Base-by-base conservation (phyloP, 30 jellyfish, hydroid and myxozoan genomes). In the Aurelia aurita complex sp. Pacific region DNA sequence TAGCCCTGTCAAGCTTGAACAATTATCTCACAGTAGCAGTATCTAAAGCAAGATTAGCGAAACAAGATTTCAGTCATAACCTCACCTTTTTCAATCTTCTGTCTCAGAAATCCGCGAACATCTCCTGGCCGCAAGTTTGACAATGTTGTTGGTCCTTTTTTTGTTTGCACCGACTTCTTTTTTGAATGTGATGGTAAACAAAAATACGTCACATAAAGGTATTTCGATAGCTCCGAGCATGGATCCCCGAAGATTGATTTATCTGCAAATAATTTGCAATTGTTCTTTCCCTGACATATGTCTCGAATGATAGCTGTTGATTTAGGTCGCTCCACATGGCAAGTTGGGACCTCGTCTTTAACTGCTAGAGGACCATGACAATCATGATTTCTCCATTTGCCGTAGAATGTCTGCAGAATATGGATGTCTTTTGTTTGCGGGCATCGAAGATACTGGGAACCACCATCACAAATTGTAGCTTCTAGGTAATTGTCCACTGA, bases 331-430 rank as follows among this genome's bases (percentile, higher is more conserved):
- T 89, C 96, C 16, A 81, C 90, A 43, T 86, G 82, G 83, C 98
- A 94, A 17, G 98, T 88, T 1, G 96, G 96, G 69, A 85, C 38
- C 33, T 94, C 76, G 83, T 94, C 97, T 64, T 88, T 96, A 13
- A 69, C 96, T 34, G 94, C 87, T 50, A 78, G 67, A 35, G 85
- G 78, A 5, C 98, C 98, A 66, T 94, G 96, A 66, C 98, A 94
- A 77, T 94, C 96, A 69, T 89, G 98, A 63, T 94, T 94, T 42
- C 97, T 83, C 98, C 98, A 94, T 73, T 94, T 94, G 32, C 98
- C 98, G 63, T 88, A 94, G 69, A 94, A 94, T 72, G 98, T 86
- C 60, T 94, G 98, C 66, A 94, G 77, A 16, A 94, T 89, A 40
- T 94, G 98, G 63, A 94, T 94, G 68, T 73, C 85, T 78, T 88